Base-by-base conservation (phyloP, 2,113 vertebrate species). In the Rostratula benghalensis region DNA sequence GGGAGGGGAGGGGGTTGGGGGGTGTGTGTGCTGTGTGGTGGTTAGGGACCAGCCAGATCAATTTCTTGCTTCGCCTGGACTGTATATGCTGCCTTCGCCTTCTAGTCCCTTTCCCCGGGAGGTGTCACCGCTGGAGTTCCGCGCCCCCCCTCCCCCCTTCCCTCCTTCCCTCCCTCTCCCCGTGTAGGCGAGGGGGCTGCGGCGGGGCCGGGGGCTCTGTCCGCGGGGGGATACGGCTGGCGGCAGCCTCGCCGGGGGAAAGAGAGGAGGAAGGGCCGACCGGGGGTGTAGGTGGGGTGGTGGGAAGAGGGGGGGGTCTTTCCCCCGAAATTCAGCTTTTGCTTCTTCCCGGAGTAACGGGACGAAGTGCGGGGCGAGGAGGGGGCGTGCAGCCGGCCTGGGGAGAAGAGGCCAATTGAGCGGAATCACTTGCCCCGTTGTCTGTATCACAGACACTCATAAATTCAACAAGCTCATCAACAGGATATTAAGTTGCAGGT, bases 391-490 rank as follows among this genome's bases (percentile, higher is more conserved):
- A 11, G 53, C 35, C 28, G 21, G 71, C 74, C 43, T 10, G 61
- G 8, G 41, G 35, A 70, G 87, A 57, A 59, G 70, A 35, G 77
- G 60, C 60, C 67, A 10, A 53, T 90, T 69, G 92, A 92, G 65
- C 9, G 41, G 88, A 57, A 93, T 97, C 82, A 51, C 94, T 95
- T 84, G 81, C 90, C 56, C 60, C 92, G 95, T 95, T 92, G 53
- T 95, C 97, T 91, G 84, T 85, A 92, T 94, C 95, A 94, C 87
- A 96, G 97, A 96, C 89, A 93, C 95, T 96, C 97, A 97, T 97
- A 98, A 98, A 98, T 98, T 97, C 98, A 98, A 98, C 98, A 98
- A 98, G 96, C 95, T 97, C 98, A 98, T 98, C 99, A 99, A 98
- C 98, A 98, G 98, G 98, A 98, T 98, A 98, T 98, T 98, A 98